Evolutionary conservation across 2,113 vertebrate genomes (phyloP).

Genomic region (Fregetta grallaria): DNA sequence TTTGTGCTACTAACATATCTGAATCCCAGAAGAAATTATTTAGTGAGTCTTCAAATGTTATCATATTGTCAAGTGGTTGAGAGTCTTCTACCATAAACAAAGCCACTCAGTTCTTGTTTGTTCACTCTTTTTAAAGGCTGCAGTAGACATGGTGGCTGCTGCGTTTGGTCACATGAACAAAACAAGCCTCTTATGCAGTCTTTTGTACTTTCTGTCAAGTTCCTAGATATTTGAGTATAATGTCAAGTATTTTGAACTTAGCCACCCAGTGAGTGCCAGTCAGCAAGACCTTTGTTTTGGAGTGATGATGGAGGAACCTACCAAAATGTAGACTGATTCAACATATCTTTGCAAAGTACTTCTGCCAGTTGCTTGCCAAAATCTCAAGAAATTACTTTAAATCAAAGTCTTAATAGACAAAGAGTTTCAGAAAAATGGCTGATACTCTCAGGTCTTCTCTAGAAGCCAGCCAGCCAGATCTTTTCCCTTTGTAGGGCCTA

Average conservation of each 20-base stretch:
- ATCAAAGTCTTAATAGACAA: background rate
- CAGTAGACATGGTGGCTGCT: background rate
- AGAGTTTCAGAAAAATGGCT: background rate
- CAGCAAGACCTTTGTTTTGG: background rate
- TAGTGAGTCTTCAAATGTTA: background rate
- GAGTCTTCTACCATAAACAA: background rate
- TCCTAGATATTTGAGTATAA: background rate
- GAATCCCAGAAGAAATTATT: background rate
- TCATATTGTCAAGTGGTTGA: background rate
- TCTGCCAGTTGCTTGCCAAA: background rate
- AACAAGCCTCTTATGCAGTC: background rate
- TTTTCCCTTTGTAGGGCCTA: too few species aligned
- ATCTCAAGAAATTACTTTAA: background rate
- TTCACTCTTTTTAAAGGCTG: background rate
- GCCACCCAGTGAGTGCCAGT: background rate
- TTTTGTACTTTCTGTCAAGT: background rate
- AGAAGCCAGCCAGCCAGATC: too few species aligned
- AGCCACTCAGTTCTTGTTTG: background rate
- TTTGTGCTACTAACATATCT: background rate
- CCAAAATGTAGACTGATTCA: background rate
- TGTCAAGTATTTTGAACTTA: background rate
- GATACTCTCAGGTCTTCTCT: background rate
- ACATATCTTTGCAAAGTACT: background rate
- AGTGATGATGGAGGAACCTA: background rate
- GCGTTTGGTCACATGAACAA: background rate